These are phyloP conservation scores for Aphrophora alni DNA, from an alignment of 2,888 invertebrate species.

Conservation along the genomic window DNA sequence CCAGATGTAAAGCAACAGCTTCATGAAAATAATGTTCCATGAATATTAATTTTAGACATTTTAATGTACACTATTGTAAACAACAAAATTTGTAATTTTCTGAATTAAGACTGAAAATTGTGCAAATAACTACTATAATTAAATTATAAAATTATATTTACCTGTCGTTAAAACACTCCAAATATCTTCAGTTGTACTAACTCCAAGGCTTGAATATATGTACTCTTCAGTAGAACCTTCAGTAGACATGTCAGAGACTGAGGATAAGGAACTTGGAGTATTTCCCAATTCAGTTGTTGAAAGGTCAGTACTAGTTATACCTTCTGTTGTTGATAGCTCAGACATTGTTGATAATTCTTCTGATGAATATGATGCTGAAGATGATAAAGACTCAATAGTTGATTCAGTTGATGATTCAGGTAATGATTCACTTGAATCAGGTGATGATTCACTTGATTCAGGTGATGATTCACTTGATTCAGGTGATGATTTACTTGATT, in stretches of 20 bases:
- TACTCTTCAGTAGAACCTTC: slow-evolving; percentile 38
- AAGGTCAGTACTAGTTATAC: neutral
- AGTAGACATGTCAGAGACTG: slow-evolving; percentile 29
- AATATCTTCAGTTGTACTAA: slow-evolving; percentile 22
- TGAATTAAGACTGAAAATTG: too few relatives aligned
- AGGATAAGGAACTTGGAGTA: slow-evolving; percentile 43
- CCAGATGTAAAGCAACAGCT: too few relatives aligned
- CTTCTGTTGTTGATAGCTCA: neutral
- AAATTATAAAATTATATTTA: neutral
- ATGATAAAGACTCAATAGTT: slow-evolving; percentile 6
- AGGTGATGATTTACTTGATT: slow-evolving; percentile 30
- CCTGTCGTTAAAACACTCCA: neutral
- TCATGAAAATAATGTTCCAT: too few relatives aligned
- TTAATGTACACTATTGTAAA: too few relatives aligned
- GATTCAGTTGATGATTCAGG: slow-evolving; percentile 11
- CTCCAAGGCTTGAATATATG: slow-evolving; percentile 25
- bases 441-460: slow-evolving; percentile 27
- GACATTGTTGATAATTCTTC: neutral
- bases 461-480: slow-evolving; percentile 38
- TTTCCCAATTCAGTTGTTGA: slow-evolving; percentile 31
- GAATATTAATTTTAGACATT: too few relatives aligned
- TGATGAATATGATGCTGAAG: slow-evolving; percentile 12
- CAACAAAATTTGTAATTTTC: too few relatives aligned
- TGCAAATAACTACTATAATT: too few relatives aligned
- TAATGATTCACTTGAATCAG: slow-evolving; percentile 7